Conservation (phyloP, 2,113 vertebrate species). For the Excalfactoria chinensis region DNA sequence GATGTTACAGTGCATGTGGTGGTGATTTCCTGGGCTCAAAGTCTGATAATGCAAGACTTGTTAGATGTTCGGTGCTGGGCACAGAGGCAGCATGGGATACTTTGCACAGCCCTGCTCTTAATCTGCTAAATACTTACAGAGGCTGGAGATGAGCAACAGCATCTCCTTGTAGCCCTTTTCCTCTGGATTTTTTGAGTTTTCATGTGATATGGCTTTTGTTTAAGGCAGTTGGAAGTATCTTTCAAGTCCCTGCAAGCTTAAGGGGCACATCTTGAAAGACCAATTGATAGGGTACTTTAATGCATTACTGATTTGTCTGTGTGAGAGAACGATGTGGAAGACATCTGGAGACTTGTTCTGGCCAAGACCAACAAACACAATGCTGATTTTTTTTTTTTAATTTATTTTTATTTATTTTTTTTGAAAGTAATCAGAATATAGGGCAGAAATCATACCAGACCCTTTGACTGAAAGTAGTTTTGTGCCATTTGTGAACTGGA, state of each 20-base stretch:
- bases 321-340: background rate
- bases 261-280: background rate
- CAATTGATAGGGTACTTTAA: background rate
- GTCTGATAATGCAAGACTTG: background rate
- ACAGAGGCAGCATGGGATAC: background rate
- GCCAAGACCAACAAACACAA: slow-evolving; percentile 46
- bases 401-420: slow-evolving; percentile 5
- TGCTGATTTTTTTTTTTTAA: slow-evolving; percentile 4
- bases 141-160: background rate
- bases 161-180: background rate
- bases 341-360: slow-evolving; percentile 31
- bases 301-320: background rate
- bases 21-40: background rate
- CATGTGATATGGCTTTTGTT: background rate
- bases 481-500: slow-evolving; percentile 6
- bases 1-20: background rate
- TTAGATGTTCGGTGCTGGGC: background rate
- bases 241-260: background rate
- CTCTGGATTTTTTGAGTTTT: background rate
- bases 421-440: slow-evolving; percentile 5
- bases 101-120: background rate
- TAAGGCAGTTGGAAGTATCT: background rate
- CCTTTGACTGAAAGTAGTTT: background rate
- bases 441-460: background rate
- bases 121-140: background rate